A percentile compares a stretch with the other conserved stretches of the same genome.
Conservation (phyloP, 2,888 invertebrate species). For the Dusona sp. region DNA sequence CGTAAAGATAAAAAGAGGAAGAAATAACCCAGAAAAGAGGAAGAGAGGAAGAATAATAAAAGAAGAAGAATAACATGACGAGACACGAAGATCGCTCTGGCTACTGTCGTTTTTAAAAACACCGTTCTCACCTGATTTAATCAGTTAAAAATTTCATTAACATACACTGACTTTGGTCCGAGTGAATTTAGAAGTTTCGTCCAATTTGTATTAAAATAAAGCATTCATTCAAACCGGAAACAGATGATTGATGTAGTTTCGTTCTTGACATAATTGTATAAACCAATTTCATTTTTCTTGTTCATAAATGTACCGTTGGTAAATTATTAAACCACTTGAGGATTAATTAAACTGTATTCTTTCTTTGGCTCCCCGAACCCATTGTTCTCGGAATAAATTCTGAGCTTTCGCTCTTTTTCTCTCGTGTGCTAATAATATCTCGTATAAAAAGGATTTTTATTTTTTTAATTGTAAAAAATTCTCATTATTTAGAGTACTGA, state of each 20-base stretch:
- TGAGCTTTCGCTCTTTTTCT: conserved; percentile 11
- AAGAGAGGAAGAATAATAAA: background rate
- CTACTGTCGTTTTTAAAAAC: background rate
- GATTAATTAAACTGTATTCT: conserved; percentile 37
- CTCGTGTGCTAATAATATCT: conserved; percentile 43
- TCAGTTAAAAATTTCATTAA: background rate
- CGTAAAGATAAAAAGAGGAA: background rate
- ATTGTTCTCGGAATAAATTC: conserved; percentile 41
- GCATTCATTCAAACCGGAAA: conserved; percentile 23
- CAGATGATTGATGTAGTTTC: conserved; percentile 25
- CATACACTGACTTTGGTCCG: background rate
- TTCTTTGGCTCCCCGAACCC: background rate
- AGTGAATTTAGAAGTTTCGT: background rate
- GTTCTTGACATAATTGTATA: conserved; percentile 8
- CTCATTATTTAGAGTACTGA: conserved; percentile 43
- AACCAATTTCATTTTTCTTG: conserved; percentile 10
- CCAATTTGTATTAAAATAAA: background rate
- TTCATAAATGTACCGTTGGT: conserved; percentile 28
- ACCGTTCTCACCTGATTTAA: background rate
- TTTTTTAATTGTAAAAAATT: conserved; percentile 1
- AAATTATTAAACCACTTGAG: conserved; percentile 22
- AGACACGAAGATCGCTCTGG: background rate
- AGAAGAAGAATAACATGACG: background rate
- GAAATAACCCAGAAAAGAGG: no score
- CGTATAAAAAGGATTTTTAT: conserved; percentile 4